phyloP scores from a whole-genome alignment of 2,113 vertebrate species.

The human (Homo sapiens) region DNA sequence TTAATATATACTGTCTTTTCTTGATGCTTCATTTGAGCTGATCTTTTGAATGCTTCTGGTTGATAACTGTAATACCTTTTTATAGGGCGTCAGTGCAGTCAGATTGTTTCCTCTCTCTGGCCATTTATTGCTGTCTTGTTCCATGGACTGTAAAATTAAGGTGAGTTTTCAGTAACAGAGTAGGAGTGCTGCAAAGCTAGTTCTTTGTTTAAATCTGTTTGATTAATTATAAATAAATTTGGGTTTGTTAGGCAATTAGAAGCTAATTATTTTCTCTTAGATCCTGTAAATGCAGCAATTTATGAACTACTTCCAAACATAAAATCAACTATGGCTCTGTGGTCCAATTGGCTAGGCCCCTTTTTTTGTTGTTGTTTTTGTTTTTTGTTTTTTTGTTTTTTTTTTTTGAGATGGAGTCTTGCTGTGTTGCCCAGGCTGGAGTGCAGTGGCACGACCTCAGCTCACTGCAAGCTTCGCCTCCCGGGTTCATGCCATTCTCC shows the following conservation, averaged over 20 bases:
- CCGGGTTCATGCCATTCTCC: too few species aligned
- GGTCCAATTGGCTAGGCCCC: not conserved
- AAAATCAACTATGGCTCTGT: conserved; percentile 21
- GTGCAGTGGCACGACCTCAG: too few species aligned
- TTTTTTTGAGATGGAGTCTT: too few species aligned
- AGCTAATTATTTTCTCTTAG: conserved; percentile 54
- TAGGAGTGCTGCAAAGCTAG: not conserved
- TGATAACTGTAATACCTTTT: conserved; percentile 47
- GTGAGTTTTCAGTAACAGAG: conserved; percentile 81
- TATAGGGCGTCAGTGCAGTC: conserved; percentile 96
- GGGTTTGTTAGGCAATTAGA: conserved; percentile 38
- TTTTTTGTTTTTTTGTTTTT: too few species aligned
- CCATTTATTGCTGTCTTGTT: conserved; percentile 94
- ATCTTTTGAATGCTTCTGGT: not conserved
- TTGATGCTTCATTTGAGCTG: conserved; percentile 16
- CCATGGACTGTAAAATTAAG: conserved; percentile 99
- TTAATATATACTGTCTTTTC: not conserved
- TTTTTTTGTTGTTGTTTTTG: too few species aligned
- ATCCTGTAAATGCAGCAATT: conserved; percentile 17
- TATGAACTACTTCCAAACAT: conserved; percentile 48
- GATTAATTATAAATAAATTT: conserved; percentile 56
- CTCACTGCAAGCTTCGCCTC: too few species aligned
- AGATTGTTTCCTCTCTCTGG: conserved; percentile 95
- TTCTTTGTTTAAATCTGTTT: conserved; percentile 17
- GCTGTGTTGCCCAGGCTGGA: too few species aligned